Evolutionary conservation across 2,113 vertebrate species (phyloP).

Genomic region (Pterophyllum scalare): DNA sequence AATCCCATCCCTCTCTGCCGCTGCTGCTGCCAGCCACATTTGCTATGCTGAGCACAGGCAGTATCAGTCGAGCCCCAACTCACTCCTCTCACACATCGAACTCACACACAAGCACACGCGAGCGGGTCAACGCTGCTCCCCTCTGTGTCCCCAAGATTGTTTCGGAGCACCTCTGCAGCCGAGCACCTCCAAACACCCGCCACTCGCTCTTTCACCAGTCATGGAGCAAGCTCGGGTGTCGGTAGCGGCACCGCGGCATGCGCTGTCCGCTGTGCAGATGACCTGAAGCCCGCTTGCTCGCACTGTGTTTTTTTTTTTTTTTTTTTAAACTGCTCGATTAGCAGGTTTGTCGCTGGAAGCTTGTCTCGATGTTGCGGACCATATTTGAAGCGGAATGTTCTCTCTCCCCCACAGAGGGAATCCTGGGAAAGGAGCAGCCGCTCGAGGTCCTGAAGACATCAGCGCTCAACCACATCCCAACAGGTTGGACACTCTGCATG

Average conservation of each 20-base stretch:
- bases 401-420: constrained; percentile 80
- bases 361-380: constrained; percentile 76
- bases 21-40: constrained; percentile 78
- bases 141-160: constrained; percentile 30
- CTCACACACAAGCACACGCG: constrained; percentile 30
- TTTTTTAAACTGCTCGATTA: constrained; percentile 21
- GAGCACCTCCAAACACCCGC: neutral
- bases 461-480: constrained; percentile 82
- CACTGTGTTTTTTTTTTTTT: neutral
- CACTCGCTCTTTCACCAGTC: constrained; percentile 7
- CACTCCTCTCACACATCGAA: constrained; percentile 50
- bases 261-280: constrained; percentile 35
- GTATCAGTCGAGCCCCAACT: constrained; percentile 73
- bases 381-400: constrained; percentile 80
- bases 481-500: constrained; percentile 72
- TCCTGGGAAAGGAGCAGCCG: constrained; percentile 80
- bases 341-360: constrained; percentile 30
- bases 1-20: constrained; percentile 40
- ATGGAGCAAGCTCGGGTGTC: constrained; percentile 51
- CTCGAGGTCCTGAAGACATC: constrained; percentile 82
- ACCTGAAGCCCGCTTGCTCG: constrained; percentile 49
- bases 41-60: constrained; percentile 78
- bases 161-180: constrained; percentile 16
- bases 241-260: constrained; percentile 5
- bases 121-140: constrained; percentile 49